These are phyloP conservation scores for Aphodius sticticus DNA, from an alignment of 2,888 invertebrate genomes.

Conservation along the genomic window DNA sequence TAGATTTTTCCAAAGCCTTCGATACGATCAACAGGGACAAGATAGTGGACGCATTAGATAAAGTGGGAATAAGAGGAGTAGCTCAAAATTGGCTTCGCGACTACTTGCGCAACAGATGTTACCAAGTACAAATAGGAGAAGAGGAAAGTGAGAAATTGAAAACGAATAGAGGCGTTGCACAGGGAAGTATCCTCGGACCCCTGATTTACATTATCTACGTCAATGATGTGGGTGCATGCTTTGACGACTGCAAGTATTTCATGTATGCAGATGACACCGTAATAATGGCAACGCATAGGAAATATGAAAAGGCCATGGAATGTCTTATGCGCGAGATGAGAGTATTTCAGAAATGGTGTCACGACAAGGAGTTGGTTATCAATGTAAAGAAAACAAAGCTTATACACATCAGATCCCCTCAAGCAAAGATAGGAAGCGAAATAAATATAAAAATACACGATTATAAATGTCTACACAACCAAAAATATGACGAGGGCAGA, in stretches of 20 bases:
- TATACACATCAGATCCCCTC: conserved; percentile 10
- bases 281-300: background rate
- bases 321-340: background rate
- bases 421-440: background rate
- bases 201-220: conserved; percentile 11
- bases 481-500: background rate
- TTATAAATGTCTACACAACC: background rate
- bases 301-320: background rate
- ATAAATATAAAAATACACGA: background rate
- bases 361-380: conserved; percentile 8
- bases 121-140: background rate
- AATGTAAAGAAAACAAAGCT: conserved; percentile 9
- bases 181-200: conserved; percentile 16
- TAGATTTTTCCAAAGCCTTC: background rate
- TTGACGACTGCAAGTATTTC: background rate
- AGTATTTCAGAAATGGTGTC: conserved; percentile 12
- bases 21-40: background rate
- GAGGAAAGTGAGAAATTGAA: background rate
- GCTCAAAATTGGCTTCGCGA: background rate
- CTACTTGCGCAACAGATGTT: background rate
- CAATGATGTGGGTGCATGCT: background rate
- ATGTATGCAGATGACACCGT: conserved; percentile 7
- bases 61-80: conserved; percentile 11
- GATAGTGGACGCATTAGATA: background rate
- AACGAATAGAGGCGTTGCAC: background rate